Base-by-base conservation (phyloP, 2,888 invertebrate genomes). In the Caenorhabditis sulstoni region DNA sequence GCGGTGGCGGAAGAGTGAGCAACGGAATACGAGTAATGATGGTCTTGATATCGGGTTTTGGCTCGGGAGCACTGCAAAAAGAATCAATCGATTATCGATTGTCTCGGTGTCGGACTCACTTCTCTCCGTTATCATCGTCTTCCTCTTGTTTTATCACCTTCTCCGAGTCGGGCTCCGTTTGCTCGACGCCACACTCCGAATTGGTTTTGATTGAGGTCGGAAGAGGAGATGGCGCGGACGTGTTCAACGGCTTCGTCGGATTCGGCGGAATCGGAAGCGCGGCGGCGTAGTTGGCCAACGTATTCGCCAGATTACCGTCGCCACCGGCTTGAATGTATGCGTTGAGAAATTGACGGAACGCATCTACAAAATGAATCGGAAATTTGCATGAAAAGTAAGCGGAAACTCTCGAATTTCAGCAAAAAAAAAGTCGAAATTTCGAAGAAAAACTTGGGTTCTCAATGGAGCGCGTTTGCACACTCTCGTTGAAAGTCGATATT, bases 271-370 rank as follows among this genome's bases (percentile, higher is more conserved):
- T 41, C 20, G 71, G 71, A 12, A 71, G 57, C 35, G 64, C 47
- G 7, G 71, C 55, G 12, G 62, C 62, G 44, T 71, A 71, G 29
- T 16, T 71, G 49, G 57, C 67, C 5, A 67, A 9, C 22, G 67
- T 50, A 29, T 58, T 67, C 2, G 35, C 67, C 0, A 67, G 50
- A 22, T 50, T 35, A 3, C 39, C 29, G 57, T 71, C 71, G 4
- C 71, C 71, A 18, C 71, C 71, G n/a, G 71, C 62, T 23, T 55
- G 49, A n/a, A 71, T 2, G 16, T 71, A 71, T 18, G 57, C 62
- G 20, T 57, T 55, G 16, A 71, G 57, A 16, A 71, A 71, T 23
- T 64, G 71, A 49, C 57, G 49, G 41, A 71, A 71, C 11, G 71
- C 71, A 39, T 47, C 71, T 71, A 44, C 18, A 71, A 29, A 29